Evolutionary conservation across 2,888 invertebrate genomes (phyloP).

Genomic region (Trissonchulus latispiculum): DNA sequence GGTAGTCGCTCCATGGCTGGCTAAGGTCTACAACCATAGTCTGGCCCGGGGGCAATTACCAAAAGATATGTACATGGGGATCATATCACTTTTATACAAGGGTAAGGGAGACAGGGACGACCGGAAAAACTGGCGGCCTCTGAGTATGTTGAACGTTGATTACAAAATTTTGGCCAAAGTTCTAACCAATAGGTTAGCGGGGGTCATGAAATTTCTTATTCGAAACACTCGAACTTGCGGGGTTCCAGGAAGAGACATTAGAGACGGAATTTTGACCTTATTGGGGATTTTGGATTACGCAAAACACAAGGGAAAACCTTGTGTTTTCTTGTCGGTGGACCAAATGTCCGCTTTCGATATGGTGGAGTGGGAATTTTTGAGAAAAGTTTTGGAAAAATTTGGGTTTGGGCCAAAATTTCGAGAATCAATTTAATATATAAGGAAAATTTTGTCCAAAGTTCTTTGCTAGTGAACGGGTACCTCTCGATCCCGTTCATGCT

Average conservation of each 20-base stretch:
- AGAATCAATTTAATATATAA: not conserved
- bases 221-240: not conserved
- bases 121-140: not conserved
- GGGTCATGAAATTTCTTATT: not conserved
- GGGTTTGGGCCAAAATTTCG: not conserved
- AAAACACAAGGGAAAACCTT: not conserved
- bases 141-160: not conserved
- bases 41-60: not conserved
- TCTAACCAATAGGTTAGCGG: not conserved
- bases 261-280: not conserved
- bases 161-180: constrained; percentile 7
- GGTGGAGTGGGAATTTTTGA: not conserved
- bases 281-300: not conserved
- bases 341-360: constrained; percentile 4
- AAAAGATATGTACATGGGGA: not conserved
- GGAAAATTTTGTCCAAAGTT: not conserved
- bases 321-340: not conserved
- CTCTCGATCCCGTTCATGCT: not conserved
- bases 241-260: constrained; percentile 5
- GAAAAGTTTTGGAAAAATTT: not conserved
- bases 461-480: not conserved
- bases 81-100: not conserved
- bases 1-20: not conserved
- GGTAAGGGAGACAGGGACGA: not conserved
- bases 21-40: not conserved